Evolutionary conservation across 2,797 vertebrate genomes (phyloP).

Genomic region (Siniperca scherzeri): DNA sequence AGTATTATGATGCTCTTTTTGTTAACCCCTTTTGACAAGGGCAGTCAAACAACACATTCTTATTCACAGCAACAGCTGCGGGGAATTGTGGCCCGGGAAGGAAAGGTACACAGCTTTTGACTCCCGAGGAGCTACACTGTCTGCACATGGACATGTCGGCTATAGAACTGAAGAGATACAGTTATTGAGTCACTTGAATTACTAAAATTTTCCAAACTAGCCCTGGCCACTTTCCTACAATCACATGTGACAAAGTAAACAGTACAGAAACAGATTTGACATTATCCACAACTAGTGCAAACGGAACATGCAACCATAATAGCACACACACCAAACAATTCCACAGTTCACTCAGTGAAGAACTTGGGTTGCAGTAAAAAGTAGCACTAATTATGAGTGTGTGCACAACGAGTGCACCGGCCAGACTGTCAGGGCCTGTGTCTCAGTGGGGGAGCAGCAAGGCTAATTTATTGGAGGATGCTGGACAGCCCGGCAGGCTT

Average conservation of each 20-base stretch:
- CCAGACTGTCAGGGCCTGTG: constrained; percentile 65
- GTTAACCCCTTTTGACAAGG: constrained; percentile 53
- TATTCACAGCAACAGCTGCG: constrained; percentile 38
- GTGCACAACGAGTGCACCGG: constrained; percentile 39
- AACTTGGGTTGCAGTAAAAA: constrained; percentile 43
- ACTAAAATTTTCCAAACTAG: constrained; percentile 3
- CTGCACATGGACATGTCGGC: neutral
- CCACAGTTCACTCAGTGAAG: constrained; percentile 25
- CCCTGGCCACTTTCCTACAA: neutral
- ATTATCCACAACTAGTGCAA: constrained; percentile 5
- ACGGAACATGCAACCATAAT: neutral
- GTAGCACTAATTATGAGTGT: constrained; percentile 49
- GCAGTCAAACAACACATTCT: constrained; percentile 35
- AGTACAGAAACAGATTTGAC: constrained; percentile 18
- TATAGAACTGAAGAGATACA: neutral
- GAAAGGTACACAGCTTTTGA: constrained; percentile 2
- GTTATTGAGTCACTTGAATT: constrained; percentile 2
- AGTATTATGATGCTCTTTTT: constrained; percentile 37
- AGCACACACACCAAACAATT: constrained; percentile 8
- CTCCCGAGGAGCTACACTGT: neutral
- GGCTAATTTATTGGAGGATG: constrained; percentile 82
- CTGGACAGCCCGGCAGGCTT: constrained; percentile 72
- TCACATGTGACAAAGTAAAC: neutral
- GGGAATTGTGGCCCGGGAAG: neutral
- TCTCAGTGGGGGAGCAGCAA: constrained; percentile 61